phyloP scores from a whole-genome alignment of 2,113 vertebrate species.

The Oreochromis tanganicae region DNA sequence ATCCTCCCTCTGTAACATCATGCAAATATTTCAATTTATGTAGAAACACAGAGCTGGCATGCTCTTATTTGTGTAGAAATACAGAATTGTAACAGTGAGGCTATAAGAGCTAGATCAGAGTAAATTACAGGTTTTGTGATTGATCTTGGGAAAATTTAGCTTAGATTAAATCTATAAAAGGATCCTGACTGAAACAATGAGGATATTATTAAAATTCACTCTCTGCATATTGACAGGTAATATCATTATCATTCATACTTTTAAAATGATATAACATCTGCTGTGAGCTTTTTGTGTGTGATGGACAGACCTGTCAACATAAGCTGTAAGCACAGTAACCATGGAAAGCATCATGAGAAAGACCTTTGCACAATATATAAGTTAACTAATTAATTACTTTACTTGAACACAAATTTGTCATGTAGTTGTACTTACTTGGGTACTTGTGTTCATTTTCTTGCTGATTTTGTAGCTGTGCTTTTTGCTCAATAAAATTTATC shows the following conservation, averaged over 20 bases:
- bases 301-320: background rate
- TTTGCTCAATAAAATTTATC: background rate
- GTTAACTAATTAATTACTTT: background rate
- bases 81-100: background rate
- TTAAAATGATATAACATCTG: background rate
- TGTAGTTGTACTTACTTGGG: background rate
- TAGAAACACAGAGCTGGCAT: background rate
- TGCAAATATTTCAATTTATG: background rate
- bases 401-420: background rate
- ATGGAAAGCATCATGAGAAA: background rate
- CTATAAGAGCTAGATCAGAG: background rate
- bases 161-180: background rate
- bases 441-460: background rate
- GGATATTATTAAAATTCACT: background rate
- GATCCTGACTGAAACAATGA: background rate
- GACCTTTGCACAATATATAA: background rate
- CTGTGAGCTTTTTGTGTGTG: background rate
- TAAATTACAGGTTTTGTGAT: background rate
- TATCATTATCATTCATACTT: background rate
- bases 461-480: background rate
- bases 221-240: conserved; percentile 21
- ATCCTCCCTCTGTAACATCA: accelerated
- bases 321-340: background rate
- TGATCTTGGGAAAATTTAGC: background rate
- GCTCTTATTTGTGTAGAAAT: background rate